phyloP scores from a whole-genome alignment of 2,888 invertebrate genomes.

The Drosophila melanocephala region DNA sequence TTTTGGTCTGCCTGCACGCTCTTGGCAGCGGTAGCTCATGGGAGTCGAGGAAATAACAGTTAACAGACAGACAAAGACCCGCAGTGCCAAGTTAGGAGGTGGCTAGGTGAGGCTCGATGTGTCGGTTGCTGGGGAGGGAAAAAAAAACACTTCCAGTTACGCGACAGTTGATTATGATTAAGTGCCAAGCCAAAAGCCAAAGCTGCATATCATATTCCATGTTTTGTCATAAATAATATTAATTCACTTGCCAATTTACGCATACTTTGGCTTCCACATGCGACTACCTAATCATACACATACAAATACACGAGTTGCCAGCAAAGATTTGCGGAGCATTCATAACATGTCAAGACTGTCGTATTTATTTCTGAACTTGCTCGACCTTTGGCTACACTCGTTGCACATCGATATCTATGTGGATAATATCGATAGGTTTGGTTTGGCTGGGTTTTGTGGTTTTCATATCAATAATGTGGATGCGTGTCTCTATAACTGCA shows the following conservation, averaged over 20 bases:
- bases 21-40: constrained; percentile 54
- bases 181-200: constrained; percentile 71
- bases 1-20: constrained; percentile 51
- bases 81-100: constrained; percentile 48
- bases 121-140: constrained; percentile 27
- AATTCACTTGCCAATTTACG: constrained; percentile 51
- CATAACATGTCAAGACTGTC: constrained; percentile 13
- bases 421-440: neutral
- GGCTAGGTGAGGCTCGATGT: constrained; percentile 45
- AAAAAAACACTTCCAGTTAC: constrained; percentile 56
- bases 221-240: constrained; percentile 71
- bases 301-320: neutral
- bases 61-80: constrained; percentile 31
- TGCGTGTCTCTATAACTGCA: neutral
- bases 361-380: neutral
- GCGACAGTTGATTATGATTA: constrained; percentile 81
- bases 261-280: constrained; percentile 33
- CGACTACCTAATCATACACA: neutral
- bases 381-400: neutral
- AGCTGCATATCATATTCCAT: constrained; percentile 68
- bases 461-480: neutral
- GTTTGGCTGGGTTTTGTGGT: neutral
- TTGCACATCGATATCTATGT: neutral
- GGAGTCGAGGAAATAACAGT: constrained; percentile 50
- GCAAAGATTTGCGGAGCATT: constrained; percentile 7